Base-by-base conservation (phyloP, 2,888 invertebrate genomes). In the Parapristionchus giblindavisi region DNA sequence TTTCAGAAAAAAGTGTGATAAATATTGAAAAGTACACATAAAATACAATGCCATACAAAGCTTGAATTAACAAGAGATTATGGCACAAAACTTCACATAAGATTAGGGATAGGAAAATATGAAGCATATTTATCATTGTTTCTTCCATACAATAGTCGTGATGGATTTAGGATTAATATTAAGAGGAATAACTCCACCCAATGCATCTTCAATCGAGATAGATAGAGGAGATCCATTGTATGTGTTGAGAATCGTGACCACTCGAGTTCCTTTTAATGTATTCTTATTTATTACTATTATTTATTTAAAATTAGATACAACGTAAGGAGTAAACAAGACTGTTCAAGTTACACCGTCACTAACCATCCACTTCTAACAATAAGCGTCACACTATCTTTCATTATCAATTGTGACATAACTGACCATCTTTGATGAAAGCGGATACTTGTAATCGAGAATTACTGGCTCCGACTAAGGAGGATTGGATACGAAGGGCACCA, bases 121-220 rank as follows among this genome's bases (percentile, higher is more conserved):
- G 43, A 17, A 43, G 17, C 43, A 14, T 43, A 14, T 43, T 8
- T 0, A 40, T 68, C 21, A 68, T 29, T 56, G 56, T 29, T 71
- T 71, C 70, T 48, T 71, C 70, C 70, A 71, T 2, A 71, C 24
- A 4, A 71, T 40, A 29, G 70, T 71, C 6, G 70, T 71, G 38
- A 71, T 56, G 27, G 70, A 71, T 40, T 71, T 54, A 1, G 70
- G 32, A 3, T 24, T 34, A 17, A 56, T 27, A 3, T 54, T 54
- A 32, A 71, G 27, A 38, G 14, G 29, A 40, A 71, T 54, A 0
- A 40, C 34, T 14, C 40, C 29, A 27, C 56, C 56, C 1, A 17
- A 14, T 24, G 56, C 70, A 21, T 71, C 70, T 40, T 71, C 70
- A 27, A 71, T 48, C 8, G n/a, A 14, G 21, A 71, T 48, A n/a